Percentiles rank a stretch among this genome's conserved stretches.
These are phyloP conservation scores for Holacanthus passer DNA, from an alignment of 2,113 vertebrate species.

Conservation along the genomic window DNA sequence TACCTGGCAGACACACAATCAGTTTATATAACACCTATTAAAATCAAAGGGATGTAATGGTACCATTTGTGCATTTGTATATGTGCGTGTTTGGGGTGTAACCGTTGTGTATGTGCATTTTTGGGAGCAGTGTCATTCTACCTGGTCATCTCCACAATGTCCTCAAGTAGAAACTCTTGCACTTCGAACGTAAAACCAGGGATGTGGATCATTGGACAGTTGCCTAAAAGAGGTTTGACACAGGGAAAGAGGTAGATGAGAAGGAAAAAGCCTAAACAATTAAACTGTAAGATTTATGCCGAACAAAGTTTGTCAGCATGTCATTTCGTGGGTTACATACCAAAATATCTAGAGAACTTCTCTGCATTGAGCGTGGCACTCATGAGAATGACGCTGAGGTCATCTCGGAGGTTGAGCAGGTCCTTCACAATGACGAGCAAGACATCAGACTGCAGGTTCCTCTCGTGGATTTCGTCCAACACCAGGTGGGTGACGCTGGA, in stretches of 20 bases:
- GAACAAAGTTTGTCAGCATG: neutral
- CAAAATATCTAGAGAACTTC: constrained; percentile 97
- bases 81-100: too few species aligned
- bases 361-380: constrained; percentile 97
- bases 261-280: neutral
- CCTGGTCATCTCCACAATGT: constrained; percentile 93
- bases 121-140: constrained; percentile 53
- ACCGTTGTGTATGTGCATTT: neutral
- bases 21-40: neutral
- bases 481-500: constrained; percentile 94
- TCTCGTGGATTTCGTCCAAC: constrained; percentile 97
- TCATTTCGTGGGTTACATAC: constrained; percentile 75
- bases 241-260: neutral
- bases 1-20: constrained; percentile 81
- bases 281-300: neutral
- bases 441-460: constrained; percentile 97
- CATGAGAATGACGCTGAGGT: constrained; percentile 95
- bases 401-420: constrained; percentile 86
- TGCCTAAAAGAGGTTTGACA: constrained; percentile 76
- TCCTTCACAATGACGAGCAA: constrained; percentile 94
- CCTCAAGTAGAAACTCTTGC: constrained; percentile 93
- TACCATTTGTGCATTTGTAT: neutral
- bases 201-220: constrained; percentile 95
- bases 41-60: neutral
- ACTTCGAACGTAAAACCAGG: constrained; percentile 97